phyloP scores from a whole-genome alignment of 2,797 vertebrate genomes.

The Spheniscus humboldti region DNA sequence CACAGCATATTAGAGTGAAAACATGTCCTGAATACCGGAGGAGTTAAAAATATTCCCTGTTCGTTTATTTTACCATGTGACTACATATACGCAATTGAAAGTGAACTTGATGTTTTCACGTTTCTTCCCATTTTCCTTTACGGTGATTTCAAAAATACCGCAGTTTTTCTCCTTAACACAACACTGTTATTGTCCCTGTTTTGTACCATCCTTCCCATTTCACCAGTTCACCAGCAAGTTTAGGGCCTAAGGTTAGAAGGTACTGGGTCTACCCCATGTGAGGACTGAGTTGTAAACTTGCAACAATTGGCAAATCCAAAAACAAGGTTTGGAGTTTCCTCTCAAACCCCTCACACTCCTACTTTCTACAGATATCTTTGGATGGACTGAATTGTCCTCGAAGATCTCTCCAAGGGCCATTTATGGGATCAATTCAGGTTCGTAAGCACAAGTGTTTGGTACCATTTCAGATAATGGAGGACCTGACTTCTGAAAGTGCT shows the following conservation, averaged over 20 bases:
- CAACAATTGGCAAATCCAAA: background rate
- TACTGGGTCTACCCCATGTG: rapidly evolving
- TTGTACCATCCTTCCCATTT: background rate
- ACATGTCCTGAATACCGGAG: background rate
- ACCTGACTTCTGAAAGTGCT: background rate
- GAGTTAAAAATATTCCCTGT: background rate
- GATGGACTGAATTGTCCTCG: background rate
- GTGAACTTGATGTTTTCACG: background rate
- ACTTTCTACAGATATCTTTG: background rate
- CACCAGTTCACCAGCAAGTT: background rate
- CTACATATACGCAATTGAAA: background rate
- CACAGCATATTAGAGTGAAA: background rate
- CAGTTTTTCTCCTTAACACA: background rate
- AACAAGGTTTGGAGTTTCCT: background rate
- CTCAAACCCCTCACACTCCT: background rate
- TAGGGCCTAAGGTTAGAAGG: background rate
- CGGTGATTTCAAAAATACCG: background rate
- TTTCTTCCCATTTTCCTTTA: background rate
- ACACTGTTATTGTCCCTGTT: background rate
- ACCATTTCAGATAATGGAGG: background rate
- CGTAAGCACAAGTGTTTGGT: background rate
- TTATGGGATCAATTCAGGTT: background rate
- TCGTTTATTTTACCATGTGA: background rate
- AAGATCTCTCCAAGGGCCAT: background rate
- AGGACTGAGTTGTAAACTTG: background rate